phyloP scores from a whole-genome alignment of 2,797 vertebrate species.

The Chelidonichthys spinosus region DNA sequence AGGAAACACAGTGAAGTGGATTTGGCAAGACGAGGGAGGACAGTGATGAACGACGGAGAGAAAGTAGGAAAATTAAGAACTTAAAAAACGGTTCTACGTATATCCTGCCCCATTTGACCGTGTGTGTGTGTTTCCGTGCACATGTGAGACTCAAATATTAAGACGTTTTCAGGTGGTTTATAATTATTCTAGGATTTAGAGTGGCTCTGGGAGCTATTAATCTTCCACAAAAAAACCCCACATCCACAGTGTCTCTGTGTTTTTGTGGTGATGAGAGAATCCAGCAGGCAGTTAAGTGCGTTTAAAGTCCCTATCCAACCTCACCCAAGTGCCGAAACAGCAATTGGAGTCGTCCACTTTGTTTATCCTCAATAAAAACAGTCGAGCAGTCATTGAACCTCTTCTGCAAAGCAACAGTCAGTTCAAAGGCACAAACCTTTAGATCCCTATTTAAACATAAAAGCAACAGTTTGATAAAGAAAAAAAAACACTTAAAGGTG shows the following conservation, averaged over 20 bases:
- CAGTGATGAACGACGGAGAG: slow-evolving; percentile 31
- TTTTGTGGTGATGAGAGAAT: slow-evolving; percentile 52
- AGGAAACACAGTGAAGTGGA: slow-evolving; percentile 30
- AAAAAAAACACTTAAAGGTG: slow-evolving; percentile 72
- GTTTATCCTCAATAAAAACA: slow-evolving; percentile 68
- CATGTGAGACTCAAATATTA: not conserved
- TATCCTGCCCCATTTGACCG: slow-evolving; percentile 54
- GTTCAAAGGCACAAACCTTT: slow-evolving; percentile 61
- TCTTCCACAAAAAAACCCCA: slow-evolving; percentile 14
- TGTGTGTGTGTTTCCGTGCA: slow-evolving; percentile 7
- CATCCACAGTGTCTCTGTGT: slow-evolving; percentile 20
- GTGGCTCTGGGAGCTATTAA: slow-evolving; percentile 51
- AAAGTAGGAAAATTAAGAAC: slow-evolving; percentile 27
- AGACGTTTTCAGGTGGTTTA: slow-evolving; percentile 56
- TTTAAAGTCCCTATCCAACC: slow-evolving; percentile 38
- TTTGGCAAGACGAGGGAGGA: slow-evolving; percentile 39
- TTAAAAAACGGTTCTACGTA: slow-evolving; percentile 4
- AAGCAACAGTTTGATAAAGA: slow-evolving; percentile 46
- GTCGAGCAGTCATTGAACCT: slow-evolving; percentile 48
- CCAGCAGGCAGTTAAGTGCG: slow-evolving; percentile 22
- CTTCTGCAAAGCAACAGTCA: slow-evolving; percentile 35
- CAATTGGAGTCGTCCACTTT: slow-evolving; percentile 53
- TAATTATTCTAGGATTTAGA: slow-evolving; percentile 47
- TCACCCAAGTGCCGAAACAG: slow-evolving; percentile 61
- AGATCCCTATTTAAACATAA: slow-evolving; percentile 56